These are phyloP conservation scores for Zoanthus gigantus DNA, from an alignment of 92 coral and sea anemone genomes.

Conservation along the genomic window DNA sequence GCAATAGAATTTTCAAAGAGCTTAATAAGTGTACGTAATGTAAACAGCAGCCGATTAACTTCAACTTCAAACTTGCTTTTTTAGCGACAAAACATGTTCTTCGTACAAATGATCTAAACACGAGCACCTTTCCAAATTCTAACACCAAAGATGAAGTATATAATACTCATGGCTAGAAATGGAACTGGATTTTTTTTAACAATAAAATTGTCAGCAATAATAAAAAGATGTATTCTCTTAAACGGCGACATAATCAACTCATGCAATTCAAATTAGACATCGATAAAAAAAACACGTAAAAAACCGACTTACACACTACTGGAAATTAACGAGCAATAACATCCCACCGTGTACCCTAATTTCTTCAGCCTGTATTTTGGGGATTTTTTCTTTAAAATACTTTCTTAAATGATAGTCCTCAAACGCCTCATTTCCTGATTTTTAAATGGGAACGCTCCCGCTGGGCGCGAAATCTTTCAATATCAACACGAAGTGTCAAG, in stretches of 20 bases:
- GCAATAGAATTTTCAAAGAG: not conserved
- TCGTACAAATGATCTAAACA: too few species aligned
- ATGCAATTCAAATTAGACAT: slow-evolving; percentile 38
- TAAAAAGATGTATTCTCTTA: not conserved
- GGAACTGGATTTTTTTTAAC: not conserved
- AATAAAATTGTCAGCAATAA: not conserved
- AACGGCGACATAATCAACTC: slow-evolving; percentile 21
- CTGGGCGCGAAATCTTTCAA: slow-evolving; percentile 19
- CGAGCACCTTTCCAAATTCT: not conserved
- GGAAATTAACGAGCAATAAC: slow-evolving; percentile 44
- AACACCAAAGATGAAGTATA: not conserved
- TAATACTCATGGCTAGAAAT: not conserved
- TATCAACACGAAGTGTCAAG: not conserved
- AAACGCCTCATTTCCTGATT: slow-evolving; percentile 43
- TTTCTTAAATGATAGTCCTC: slow-evolving; percentile 15
- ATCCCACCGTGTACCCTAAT: slow-evolving; percentile 32
- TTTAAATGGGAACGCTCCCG: slow-evolving; percentile 36
- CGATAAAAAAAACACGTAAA: slow-evolving; percentile 1
- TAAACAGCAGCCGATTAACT: not conserved
- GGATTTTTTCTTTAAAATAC: slow-evolving; percentile 16
- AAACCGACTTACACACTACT: slow-evolving; percentile 15
- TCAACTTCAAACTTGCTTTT: too few species aligned
- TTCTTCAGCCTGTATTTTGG: slow-evolving; percentile 19
- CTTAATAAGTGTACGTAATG: not conserved
- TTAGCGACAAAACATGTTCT: too few species aligned